These are phyloP conservation scores for Laticauda colubrina DNA, from an alignment of 2,113 vertebrate genomes.

Conservation along the genomic window DNA sequence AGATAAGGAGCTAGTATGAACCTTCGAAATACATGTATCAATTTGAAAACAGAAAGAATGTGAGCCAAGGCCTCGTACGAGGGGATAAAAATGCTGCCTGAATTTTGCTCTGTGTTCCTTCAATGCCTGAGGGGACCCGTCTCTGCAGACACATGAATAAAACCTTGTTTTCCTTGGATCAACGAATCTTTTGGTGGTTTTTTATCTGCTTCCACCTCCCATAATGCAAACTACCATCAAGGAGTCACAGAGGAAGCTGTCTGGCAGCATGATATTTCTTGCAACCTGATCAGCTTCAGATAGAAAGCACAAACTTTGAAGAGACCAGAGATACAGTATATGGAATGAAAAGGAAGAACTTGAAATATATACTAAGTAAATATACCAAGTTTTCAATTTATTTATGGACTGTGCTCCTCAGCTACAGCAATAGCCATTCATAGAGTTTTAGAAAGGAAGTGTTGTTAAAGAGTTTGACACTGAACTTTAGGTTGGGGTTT, in stretches of 20 bases:
- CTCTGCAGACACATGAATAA: no score
- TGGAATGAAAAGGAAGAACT: not conserved
- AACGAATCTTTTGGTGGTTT: no score
- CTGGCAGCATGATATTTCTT: not conserved
- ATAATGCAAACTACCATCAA: not conserved
- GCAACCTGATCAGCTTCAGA: not conserved
- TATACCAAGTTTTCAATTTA: not conserved
- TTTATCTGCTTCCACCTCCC: no score
- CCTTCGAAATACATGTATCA: no score
- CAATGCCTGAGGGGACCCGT: no score
- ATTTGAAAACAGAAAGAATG: no score
- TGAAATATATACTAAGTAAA: not conserved
- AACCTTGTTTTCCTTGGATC: no score
- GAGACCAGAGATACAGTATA: not conserved
- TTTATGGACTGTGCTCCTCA: not conserved
- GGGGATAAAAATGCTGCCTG: no score
- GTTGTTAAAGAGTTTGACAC: not conserved
- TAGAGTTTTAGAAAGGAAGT: not conserved
- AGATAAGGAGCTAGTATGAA: no score
- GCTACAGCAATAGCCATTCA: not conserved
- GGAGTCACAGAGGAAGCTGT: not conserved
- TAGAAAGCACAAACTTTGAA: not conserved
- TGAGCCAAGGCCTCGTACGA: no score
- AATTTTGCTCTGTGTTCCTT: no score
- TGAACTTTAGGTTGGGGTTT: not conserved